These are phyloP conservation scores for Salticus scenicus DNA, from an alignment of 2,888 invertebrate species.

Conservation along the genomic window DNA sequence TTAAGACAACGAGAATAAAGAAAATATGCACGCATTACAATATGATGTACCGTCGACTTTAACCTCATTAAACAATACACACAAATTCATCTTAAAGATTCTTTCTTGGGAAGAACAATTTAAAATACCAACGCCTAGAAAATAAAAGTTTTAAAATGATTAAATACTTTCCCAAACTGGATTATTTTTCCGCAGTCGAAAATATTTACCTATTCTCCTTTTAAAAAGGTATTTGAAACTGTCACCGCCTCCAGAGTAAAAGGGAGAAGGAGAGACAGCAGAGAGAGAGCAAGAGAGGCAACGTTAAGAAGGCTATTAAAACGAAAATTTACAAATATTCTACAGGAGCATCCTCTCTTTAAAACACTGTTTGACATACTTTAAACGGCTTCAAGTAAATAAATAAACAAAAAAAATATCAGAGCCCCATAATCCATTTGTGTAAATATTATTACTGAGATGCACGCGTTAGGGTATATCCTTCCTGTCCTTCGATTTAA, in stretches of 20 bases:
- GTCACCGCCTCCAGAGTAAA: neutral
- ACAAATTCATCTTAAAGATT: no score
- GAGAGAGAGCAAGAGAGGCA: neutral
- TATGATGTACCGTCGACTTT: no score
- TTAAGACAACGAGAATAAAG: no score
- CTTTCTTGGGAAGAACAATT: no score
- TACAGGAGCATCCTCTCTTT: neutral
- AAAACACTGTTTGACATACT: neutral
- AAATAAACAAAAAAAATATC: neutral
- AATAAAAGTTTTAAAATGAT: neutral
- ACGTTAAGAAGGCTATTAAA: slow-evolving; percentile 1
- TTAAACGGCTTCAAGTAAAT: neutral
- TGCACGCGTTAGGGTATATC: slow-evolving; percentile 34
- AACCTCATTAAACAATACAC: no score
- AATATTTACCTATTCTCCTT: neutral
- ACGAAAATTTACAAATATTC: neutral
- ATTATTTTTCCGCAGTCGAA: neutral
- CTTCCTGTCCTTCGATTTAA: slow-evolving; percentile 45
- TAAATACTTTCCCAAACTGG: neutral
- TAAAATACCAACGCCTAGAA: no score
- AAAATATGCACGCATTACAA: no score
- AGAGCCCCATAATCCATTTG: neutral
- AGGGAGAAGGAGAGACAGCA: no score
- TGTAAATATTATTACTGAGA: slow-evolving; percentile 54
- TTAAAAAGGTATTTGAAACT: neutral